Evolutionary conservation across 2,888 invertebrate genomes (phyloP), one percentile per base, ranked within the genome.

Genomic region (Drosophila sordidapex): DNA sequence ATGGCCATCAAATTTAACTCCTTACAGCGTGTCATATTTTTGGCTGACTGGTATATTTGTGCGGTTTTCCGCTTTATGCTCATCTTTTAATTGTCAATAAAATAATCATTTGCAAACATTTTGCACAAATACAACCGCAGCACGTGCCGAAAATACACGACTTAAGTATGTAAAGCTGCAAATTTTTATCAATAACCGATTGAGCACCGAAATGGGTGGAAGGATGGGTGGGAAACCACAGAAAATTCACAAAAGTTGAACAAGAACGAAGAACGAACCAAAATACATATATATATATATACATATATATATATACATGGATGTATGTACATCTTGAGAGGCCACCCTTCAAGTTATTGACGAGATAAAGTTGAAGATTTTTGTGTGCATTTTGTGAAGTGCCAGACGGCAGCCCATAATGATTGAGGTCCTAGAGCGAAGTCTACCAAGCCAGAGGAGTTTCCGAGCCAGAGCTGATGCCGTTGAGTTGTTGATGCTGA

Each of bases 291-390:
- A 18, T 15, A 21, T 2, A 15, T 15, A 33, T n/a, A 43, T 27
- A 35, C 8, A 21, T 33, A 31, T 2, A 18, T 29, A 1, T 18
- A 35, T 29, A 11, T n/a, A 35, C 2, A 15, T 46, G 46, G 15
- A 15, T 46, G 46, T 33, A 21, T 53, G 35, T 38, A 15, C n/a
- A 57, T 57, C 57, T 57, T 57, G 61, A 46, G 80, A 73, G 56
- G 60, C 75, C 71, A 78, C 72, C 71, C 83, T 78, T 87, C 79
- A 89, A 85, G 87, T 89, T 87, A 87, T 87, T 87, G 86, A 87
- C 86, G 89, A 87, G 89, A 87, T 87, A 87, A 89, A 89, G 88
- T 87, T 87, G 89, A 87, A 85, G 86, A 89, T 87, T 84, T 82
- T 85, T 89, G 84, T 86, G 85, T 89, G 85, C 89, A 87, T 87